Base-by-base conservation (phyloP, 2,797 vertebrate genomes). In the Petrocephalus sullivani region DNA sequence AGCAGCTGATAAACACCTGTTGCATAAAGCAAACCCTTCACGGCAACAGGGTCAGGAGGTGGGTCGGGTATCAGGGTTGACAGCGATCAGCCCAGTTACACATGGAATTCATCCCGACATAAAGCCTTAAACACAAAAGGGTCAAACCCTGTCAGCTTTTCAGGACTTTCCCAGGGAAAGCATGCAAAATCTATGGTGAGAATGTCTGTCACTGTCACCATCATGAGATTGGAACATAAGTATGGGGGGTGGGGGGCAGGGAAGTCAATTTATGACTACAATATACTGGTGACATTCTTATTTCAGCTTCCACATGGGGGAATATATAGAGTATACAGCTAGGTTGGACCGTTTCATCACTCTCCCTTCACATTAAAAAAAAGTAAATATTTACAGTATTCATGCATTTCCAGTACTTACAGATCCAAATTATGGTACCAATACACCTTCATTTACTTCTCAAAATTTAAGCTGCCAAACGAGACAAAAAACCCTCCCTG, bases 1-100 rank as follows among this genome's bases (percentile, higher is more conserved):
- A 89, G 88, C 89, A 91, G 90, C 90, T 92, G 92, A 92, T 91
- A 87, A 93, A 92, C 93, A 94, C 93, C 92, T 93, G 93, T 90
- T 89, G 90, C 88, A 89, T 56, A 81, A 49, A 87, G 46, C 89
- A 51, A 87, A 60, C 88, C 46, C 91, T 89, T 53, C 28, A 33
- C 6, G 33, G 57, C 21, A 14, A 51, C 51, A 14, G 82, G 33
- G 12, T 54, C 61, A 56, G 64, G 85, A 89, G 82, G 83, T 58
- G 87, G 41, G 84, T 49, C 51, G 12, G 61, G 61, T 14, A 89
- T 61, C 87, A 51, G 88, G 88, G 75, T 53, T 91, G 88, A 87
- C n/a, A 37, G 84, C 71, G 78, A 19, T 85, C 71, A n/a, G 64
- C 46, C 88, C 49, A 23, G 60, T 87, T 88, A 87, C n/a, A 85